Conservation (phyloP, 2,888 invertebrate species). For the Tachystola acroxantha region DNA sequence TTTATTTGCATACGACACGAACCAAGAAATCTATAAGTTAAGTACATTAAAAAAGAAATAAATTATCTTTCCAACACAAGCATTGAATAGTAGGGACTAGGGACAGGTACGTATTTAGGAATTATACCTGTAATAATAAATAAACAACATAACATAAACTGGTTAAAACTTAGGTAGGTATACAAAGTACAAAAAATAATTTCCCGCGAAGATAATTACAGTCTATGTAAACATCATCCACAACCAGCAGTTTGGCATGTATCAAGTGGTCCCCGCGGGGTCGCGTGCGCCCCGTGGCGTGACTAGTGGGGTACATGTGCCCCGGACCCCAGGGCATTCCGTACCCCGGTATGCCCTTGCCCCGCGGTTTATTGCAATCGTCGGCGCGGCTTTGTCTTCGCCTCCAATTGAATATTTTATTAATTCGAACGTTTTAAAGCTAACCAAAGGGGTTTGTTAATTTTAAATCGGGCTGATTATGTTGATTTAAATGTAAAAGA, state of each 20-base stretch:
- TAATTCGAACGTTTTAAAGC: conserved; percentile 32
- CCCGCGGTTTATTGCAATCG: conserved; percentile 46
- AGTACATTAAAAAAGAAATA: too few relatives aligned
- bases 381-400: conserved; percentile 33
- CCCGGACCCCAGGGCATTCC: conserved; percentile 30
- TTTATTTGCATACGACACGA: too few relatives aligned
- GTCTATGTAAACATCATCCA: conserved; percentile 32
- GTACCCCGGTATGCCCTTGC: too few relatives aligned
- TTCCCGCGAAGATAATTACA: conserved; percentile 45
- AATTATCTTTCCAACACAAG: too few relatives aligned
- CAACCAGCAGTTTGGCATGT: conserved; percentile 33
- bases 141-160: too few relatives aligned
- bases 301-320: conserved; percentile 21
- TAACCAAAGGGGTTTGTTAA: conserved; percentile 36
- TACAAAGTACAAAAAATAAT: conserved; percentile 20
- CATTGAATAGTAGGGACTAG: too few relatives aligned
- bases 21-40: too few relatives aligned
- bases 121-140: too few relatives aligned
- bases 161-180: too few relatives aligned
- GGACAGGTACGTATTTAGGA: too few relatives aligned
- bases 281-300: conserved; percentile 43
- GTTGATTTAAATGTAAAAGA: conserved; percentile 4
- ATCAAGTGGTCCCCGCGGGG: conserved; percentile 65
- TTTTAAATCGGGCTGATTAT: conserved; percentile 21
- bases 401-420: conserved; percentile 59